Evolutionary conservation across 2,888 invertebrate genomes (phyloP), one percentile per base, ranked within the genome.

Genomic region (Meiosimyza platycephala): DNA sequence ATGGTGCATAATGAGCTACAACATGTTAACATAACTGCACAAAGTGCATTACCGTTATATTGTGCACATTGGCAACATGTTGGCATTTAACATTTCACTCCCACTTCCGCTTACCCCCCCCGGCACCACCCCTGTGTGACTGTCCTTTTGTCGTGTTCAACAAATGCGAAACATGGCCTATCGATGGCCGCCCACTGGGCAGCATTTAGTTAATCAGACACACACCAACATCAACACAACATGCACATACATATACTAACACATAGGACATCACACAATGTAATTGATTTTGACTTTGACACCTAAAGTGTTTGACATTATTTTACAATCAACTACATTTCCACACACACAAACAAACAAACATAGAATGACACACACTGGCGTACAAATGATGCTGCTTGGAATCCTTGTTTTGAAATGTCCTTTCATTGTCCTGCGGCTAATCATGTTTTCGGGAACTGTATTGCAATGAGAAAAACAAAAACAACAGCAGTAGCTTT

Each of bases 1-100:
- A 64, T 71, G 68, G 67, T 74, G 77, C 79, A 77, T 78, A 79
- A 79, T 79, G 79, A 79, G 79, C 77, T 77, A 79, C 79, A 79
- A 76, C 77, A 77, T 79, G 79, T 79, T 78, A 78, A 79, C 79
- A 79, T 75, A 77, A 78, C 75, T 77, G 77, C 74, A 74, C 72
- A 74, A 72, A 73, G 73, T 75, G 71, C 76, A 79, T 79, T 79
- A 77, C 79, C 76, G 73, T 73, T 72, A 68, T 72, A 72, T 69
- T 60, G 57, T 63, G 69, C 65, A 15, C 33, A n/a, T 54, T 54
- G 7, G 65, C 65, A 18, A 66, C 65, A 66, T 33, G 65, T 66
- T 40, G 40, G 6, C 40, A 40, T 40, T 40, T 40, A 9, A 40
- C 65, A 48, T 40, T 48, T 22, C 18, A 18, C 47, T n/a, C 57